A percentile compares a stretch with the other conserved stretches of the same genome.
These are phyloP conservation scores for Pedetes capensis DNA, from an alignment of 2,113 vertebrate species.

Conservation along the genomic window DNA sequence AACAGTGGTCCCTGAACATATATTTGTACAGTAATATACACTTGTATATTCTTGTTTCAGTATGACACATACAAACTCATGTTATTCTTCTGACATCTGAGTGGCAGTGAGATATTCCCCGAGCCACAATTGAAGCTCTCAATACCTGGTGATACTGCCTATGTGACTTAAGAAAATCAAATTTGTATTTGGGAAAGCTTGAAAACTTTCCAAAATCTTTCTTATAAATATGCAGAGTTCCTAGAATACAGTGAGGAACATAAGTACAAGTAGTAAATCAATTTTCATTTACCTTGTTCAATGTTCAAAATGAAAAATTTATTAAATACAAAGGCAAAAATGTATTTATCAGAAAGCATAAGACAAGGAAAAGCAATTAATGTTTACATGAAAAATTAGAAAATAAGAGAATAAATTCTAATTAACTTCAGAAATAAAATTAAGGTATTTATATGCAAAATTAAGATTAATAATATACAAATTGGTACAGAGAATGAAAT, in stretches of 20 bases:
- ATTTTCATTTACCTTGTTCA: neutral
- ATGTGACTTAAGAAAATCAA: neutral
- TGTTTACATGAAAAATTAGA: no score
- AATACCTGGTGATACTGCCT: neutral
- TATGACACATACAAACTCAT: neutral
- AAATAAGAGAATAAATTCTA: no score
- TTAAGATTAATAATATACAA: neutral
- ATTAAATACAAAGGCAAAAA: neutral
- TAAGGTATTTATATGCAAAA: neutral
- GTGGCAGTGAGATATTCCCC: no score
- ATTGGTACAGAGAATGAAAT: neutral
- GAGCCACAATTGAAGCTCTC: no score
- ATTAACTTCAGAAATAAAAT: no score
- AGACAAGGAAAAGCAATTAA: neutral
- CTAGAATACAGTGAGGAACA: neutral
- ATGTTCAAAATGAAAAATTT: neutral
- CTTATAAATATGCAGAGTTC: neutral
- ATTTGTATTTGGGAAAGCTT: neutral
- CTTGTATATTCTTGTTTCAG: neutral
- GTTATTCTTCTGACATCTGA: neutral
- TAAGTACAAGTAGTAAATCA: neutral
- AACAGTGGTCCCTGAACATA: neutral
- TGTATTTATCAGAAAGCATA: neutral
- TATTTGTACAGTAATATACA: neutral
- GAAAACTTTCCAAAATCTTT: neutral